These are phyloP conservation scores for Smithornis capensis DNA, from an alignment of 2,113 vertebrate species.

Conservation along the genomic window DNA sequence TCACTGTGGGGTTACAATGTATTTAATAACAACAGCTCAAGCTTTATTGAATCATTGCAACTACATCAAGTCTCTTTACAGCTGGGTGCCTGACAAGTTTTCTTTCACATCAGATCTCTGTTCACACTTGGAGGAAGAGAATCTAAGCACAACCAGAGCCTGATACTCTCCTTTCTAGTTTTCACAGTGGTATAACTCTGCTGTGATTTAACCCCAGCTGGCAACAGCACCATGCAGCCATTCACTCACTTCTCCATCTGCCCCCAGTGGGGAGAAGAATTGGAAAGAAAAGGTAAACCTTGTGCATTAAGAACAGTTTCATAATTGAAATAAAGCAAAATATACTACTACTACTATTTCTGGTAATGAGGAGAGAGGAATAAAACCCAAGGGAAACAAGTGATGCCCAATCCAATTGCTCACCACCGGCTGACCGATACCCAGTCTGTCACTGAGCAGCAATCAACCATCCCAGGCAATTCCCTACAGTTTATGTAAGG, in stretches of 20 bases:
- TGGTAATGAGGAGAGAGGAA: background rate
- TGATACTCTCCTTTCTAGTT: background rate
- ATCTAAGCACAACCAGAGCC: background rate
- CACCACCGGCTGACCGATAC: background rate
- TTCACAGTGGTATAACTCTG: background rate
- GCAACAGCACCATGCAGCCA: background rate
- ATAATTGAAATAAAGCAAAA: background rate
- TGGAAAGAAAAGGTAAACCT: background rate
- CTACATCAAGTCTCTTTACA: background rate
- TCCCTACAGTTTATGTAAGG: background rate
- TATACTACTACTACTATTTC: background rate
- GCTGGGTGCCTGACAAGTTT: constrained; percentile 1
- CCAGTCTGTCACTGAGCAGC: background rate
- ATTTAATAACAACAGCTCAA: constrained; percentile 41
- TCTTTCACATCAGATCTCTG: background rate
- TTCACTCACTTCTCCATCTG: background rate
- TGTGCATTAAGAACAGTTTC: background rate
- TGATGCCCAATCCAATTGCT: background rate
- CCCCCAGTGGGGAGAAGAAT: background rate
- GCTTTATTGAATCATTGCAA: constrained; percentile 23
- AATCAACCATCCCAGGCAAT: background rate
- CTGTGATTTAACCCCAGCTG: background rate
- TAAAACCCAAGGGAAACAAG: background rate
- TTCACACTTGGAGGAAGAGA: background rate
- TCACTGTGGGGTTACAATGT: constrained; percentile 24